Evolutionary conservation across 2,888 invertebrate species (phyloP).

Genomic region (Cataglyphis cursor): DNA sequence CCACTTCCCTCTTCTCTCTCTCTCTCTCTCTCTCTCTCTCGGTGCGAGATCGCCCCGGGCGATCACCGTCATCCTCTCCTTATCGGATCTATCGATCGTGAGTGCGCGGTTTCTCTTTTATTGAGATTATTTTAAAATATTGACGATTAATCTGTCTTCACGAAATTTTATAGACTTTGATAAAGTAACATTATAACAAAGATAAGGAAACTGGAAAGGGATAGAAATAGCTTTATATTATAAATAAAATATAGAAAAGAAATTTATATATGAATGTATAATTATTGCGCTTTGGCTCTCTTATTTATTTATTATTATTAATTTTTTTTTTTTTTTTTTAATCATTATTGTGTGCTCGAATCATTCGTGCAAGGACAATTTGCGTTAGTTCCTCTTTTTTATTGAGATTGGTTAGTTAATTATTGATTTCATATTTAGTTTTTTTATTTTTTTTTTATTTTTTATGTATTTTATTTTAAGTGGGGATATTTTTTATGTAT

Average conservation of each 20-base stretch:
- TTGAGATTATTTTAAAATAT: neutral
- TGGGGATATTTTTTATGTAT: too few relatives aligned
- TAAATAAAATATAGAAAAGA: neutral
- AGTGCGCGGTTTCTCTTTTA: neutral
- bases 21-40: too few relatives aligned
- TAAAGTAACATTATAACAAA: neutral
- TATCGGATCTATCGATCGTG: conserved; percentile 37
- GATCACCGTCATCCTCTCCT: conserved; percentile 17
- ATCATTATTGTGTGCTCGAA: neutral
- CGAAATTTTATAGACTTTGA: neutral
- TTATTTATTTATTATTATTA: too few relatives aligned
- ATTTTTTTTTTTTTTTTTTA: neutral
- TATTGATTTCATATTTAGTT: too few relatives aligned
- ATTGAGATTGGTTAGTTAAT: too few relatives aligned
- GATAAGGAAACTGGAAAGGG: neutral
- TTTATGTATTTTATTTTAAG: too few relatives aligned
- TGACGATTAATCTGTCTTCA: neutral
- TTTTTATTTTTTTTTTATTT: too few relatives aligned
- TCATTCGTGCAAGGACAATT: neutral
- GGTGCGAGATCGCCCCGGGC: conserved; percentile 39
- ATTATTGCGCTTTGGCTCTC: too few relatives aligned
- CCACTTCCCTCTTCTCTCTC: conserved; percentile 31
- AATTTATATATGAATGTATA: neutral
- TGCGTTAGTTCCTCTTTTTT: too few relatives aligned
- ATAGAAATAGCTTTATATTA: neutral